phyloP scores from a whole-genome alignment of 2,797 vertebrate species.

The Sarcoramphus papa region DNA sequence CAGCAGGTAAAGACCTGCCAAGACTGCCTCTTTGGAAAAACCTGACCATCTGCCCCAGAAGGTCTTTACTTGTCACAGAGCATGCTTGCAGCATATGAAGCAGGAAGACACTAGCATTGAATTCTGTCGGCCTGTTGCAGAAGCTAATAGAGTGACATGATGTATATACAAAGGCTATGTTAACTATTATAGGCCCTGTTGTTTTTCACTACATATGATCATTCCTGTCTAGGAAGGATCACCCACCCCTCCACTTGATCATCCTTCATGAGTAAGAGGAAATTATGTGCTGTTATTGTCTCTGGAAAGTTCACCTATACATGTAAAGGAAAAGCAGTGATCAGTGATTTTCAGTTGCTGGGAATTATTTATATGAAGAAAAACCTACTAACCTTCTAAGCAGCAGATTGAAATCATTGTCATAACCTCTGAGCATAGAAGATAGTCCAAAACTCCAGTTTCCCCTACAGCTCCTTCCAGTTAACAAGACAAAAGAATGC shows the following conservation, averaged over 20 bases:
- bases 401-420: background rate
- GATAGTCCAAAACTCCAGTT: background rate
- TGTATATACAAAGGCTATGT: background rate
- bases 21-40: background rate
- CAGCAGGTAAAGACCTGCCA: background rate
- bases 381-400: background rate
- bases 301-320: background rate
- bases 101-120: background rate
- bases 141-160: background rate
- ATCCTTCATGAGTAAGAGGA: background rate
- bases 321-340: background rate
- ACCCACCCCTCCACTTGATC: background rate
- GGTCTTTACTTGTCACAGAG: background rate
- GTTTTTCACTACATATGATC: background rate
- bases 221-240: background rate
- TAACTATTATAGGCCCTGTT: background rate
- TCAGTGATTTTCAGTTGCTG: background rate
- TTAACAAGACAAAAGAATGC: background rate
- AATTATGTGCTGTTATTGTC: background rate
- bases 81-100: background rate
- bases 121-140: background rate
- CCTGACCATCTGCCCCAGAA: background rate
- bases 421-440: background rate
- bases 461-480: background rate
- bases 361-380: background rate